Evolutionary conservation across 2,888 invertebrate species (phyloP).

Genomic region (Neoitamus cyanurus): DNA sequence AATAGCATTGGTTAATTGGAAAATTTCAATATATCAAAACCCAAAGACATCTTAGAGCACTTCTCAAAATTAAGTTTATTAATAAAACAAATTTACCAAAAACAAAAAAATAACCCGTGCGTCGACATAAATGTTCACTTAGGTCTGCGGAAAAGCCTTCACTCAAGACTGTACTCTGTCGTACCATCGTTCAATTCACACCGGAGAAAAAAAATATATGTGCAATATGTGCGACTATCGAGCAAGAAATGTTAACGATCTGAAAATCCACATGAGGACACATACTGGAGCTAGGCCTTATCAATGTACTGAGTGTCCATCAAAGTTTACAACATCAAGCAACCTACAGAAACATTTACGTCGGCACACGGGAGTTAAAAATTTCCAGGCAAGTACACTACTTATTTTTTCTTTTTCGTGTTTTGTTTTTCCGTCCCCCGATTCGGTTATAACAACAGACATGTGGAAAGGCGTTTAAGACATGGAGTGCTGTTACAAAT

Average conservation of each 20-base stretch:
- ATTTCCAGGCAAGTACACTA: slow-evolving; percentile 52
- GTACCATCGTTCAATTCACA: slow-evolving; percentile 52
- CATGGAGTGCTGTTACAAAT: slow-evolving; percentile 52
- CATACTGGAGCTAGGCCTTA: slow-evolving; percentile 52
- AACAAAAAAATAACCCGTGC: slow-evolving; percentile 47
- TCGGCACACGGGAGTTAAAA: slow-evolving; percentile 52
- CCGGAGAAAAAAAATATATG: slow-evolving; percentile 48
- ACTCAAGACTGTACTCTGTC: slow-evolving; percentile 50
- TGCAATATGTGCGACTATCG: slow-evolving; percentile 51
- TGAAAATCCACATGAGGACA: slow-evolving; percentile 51
- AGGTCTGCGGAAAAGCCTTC: slow-evolving; percentile 53
- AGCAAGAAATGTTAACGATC: slow-evolving; percentile 50
- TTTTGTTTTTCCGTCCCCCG: background rate
- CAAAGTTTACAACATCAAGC: slow-evolving; percentile 52
- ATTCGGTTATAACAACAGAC: slow-evolving; percentile 45
- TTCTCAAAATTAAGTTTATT: background rate
- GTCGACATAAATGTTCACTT: slow-evolving; percentile 48
- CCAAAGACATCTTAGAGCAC: background rate
- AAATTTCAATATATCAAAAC: too few relatives aligned
- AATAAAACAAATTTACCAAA: background rate
- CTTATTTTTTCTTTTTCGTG: slow-evolving; percentile 21
- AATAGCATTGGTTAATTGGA: too few relatives aligned
- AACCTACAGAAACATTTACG: slow-evolving; percentile 53
- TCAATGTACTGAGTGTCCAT: slow-evolving; percentile 48
- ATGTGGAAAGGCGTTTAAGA: slow-evolving; percentile 54